These are phyloP conservation scores for Myotis planiceps DNA, from an alignment of 2,797 vertebrate genomes.

Conservation along the genomic window DNA sequence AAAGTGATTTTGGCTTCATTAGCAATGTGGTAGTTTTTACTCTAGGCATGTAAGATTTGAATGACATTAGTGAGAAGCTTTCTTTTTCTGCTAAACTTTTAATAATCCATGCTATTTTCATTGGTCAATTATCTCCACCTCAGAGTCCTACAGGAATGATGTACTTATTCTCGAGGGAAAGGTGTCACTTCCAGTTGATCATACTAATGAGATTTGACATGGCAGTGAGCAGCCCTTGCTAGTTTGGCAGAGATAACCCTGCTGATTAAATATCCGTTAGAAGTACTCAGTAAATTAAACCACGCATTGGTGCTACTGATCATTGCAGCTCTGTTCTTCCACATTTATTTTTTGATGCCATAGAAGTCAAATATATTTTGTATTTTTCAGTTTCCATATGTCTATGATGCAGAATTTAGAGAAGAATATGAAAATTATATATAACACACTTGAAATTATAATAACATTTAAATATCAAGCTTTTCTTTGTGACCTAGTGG, in stretches of 20 bases:
- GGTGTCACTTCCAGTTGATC: not conserved
- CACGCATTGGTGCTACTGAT: not conserved
- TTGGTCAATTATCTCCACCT: not conserved
- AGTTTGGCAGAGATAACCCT: not conserved
- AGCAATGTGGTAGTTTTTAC: not conserved
- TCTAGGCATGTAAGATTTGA: not conserved
- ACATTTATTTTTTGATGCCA: not conserved
- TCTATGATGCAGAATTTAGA: not conserved
- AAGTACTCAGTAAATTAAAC: not conserved
- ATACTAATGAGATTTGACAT: not conserved
- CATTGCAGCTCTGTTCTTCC: not conserved
- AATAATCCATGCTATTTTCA: not conserved
- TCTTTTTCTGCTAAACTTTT: conserved; percentile 25
- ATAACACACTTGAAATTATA: not conserved
- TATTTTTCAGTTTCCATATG: not conserved
- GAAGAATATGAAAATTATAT: not conserved
- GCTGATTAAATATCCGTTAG: not conserved
- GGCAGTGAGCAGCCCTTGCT: accelerated
- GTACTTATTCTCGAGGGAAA: not conserved
- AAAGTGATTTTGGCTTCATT: not conserved
- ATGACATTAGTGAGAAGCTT: not conserved
- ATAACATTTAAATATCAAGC: not conserved
- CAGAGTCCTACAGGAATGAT: not conserved
- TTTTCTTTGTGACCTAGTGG: not conserved
- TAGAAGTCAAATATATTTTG: not conserved